These are phyloP conservation scores for Mesopsocus fuscifrons DNA, from an alignment of 2,888 invertebrate species.

Conservation along the genomic window DNA sequence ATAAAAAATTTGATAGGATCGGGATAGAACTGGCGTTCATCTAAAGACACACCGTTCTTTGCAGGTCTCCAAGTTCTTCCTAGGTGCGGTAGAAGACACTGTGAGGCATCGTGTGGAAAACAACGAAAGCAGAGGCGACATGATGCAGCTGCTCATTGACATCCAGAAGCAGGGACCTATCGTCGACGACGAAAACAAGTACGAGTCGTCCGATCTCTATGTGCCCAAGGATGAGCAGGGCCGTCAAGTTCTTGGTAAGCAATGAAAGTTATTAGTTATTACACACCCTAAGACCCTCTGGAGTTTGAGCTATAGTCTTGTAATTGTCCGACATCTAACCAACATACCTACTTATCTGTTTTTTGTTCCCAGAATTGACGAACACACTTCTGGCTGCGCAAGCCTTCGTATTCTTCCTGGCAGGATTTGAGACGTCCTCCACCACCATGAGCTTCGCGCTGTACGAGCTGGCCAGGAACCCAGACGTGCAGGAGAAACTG, in stretches of 20 bases:
- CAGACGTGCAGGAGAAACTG: constrained; percentile 25
- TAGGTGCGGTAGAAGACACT: constrained; percentile 14
- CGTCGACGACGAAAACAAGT: constrained; percentile 3
- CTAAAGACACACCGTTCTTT: too few species aligned
- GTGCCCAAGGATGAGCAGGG: constrained; percentile 1
- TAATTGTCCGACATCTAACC: too few species aligned
- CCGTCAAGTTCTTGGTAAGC: constrained; percentile 4
- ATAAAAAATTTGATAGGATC: neutral
- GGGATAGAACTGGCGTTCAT: too few species aligned
- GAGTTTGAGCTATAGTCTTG: too few species aligned
- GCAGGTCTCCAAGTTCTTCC: constrained; percentile 15
- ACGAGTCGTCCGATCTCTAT: neutral
- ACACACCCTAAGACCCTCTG: too few species aligned
- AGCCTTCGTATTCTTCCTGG: constrained; percentile 27
- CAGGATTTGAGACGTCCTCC: constrained; percentile 32
- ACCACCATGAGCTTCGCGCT: constrained; percentile 27
- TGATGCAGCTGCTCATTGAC: constrained; percentile 13
- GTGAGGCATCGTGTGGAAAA: constrained; percentile 15
- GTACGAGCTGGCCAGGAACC: constrained; percentile 26
- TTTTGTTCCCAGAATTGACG: too few species aligned
- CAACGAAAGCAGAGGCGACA: constrained; percentile 15
- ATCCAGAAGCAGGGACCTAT: constrained; percentile 9
- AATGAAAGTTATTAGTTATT: neutral
- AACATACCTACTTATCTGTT: too few species aligned
- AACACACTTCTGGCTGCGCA: too few species aligned